Evolutionary conservation across 2,888 invertebrate species (phyloP), one percentile per base, ranked within the genome.

Genomic region (Hirtodrosophila confusa): DNA sequence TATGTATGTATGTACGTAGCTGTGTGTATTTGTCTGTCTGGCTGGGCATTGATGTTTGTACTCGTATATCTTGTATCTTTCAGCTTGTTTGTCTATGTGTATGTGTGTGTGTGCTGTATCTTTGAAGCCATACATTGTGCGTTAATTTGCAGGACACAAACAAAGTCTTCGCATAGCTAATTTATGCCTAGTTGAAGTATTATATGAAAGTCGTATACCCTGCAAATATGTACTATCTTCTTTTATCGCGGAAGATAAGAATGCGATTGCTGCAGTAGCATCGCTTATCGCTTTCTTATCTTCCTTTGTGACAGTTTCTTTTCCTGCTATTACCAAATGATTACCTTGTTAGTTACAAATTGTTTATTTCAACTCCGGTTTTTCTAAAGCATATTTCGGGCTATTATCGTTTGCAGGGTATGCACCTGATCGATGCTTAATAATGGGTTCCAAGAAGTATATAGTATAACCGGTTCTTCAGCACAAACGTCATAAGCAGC

Each of bases 61-160:
- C 44, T 41, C 45, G 54, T 49, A 47, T 62, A 53, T 67, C 43
- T 65, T 65, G 64, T 43, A 58, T 51, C 60, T 55, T 62, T 12
- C 40, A 47, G 53, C 37, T 53, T 60, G 51, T 60, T 47, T 31
- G 31, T 31, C 5, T 27, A 6, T 7, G n/a, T 29, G 35, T 11
- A 33, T 31, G 12, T 12, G 29, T 53, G 54, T 17, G 29, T 9
- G 23, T 35, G 56, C 53, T 56, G 68, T 79, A 55, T 68, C 69
- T 84, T 71, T 65, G 78, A 73, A 83, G 80, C 71, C 76, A 64
- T 66, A 72, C 63, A 71, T 69, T 75, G 49, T 80, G 58, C 75
- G 79, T 87, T 82, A 78, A 82, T 87, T 82, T 78, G 37, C 74
- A 71, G 74, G 75, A 75, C 60, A 37, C 29, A 27, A n/a, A 56